A percentile compares a stretch with the other conserved stretches of the same genome.
These are phyloP conservation scores for Drosophila lacteicornis DNA, from an alignment of 1,140 invertebrate species.

Conservation along the genomic window DNA sequence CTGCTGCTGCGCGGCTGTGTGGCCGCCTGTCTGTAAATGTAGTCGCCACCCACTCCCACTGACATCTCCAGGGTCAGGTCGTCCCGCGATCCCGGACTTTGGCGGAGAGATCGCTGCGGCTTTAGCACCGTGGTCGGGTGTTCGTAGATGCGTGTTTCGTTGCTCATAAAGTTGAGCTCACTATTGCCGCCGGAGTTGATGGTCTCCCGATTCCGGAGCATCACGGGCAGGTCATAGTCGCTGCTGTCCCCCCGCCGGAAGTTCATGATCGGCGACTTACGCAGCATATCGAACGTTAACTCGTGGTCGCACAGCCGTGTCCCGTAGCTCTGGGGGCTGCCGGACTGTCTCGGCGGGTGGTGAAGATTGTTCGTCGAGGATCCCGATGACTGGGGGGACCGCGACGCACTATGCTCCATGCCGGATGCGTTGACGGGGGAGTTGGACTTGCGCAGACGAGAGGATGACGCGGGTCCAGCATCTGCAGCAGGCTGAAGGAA, in stretches of 20 bases:
- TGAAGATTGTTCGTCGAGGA: slow-evolving; percentile 74
- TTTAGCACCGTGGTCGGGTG: slow-evolving; percentile 74
- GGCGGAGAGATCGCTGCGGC: slow-evolving; percentile 53
- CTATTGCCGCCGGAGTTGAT: slow-evolving; percentile 82
- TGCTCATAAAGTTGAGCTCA: slow-evolving; percentile 82
- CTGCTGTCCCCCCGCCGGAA: slow-evolving; percentile 70
- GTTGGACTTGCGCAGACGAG: slow-evolving; percentile 52
- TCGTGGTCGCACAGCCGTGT: slow-evolving; percentile 82
- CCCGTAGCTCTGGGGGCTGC: slow-evolving; percentile 79
- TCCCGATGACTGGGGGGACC: slow-evolving; percentile 77
- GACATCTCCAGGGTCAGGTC: slow-evolving; percentile 58
- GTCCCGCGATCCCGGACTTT: slow-evolving; percentile 63
- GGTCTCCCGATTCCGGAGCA: slow-evolving; percentile 72
- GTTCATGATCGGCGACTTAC: slow-evolving; percentile 79
- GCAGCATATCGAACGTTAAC: slow-evolving; percentile 78
- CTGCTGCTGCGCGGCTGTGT: slow-evolving; percentile 67
- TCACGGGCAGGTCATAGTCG: slow-evolving; percentile 61
- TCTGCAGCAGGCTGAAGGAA: slow-evolving; percentile 61
- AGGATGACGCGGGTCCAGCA: slow-evolving; percentile 4
- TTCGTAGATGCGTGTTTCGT: slow-evolving; percentile 77
- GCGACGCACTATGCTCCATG: slow-evolving; percentile 50
- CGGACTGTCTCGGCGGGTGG: slow-evolving; percentile 53
- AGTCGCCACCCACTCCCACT: slow-evolving; percentile 62
- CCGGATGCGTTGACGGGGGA: slow-evolving; percentile 39
- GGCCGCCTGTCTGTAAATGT: slow-evolving; percentile 56